Percentiles rank a stretch among this genome's conserved stretches.
phyloP scores from a whole-genome alignment of 2,113 vertebrate species.

The Larimichthys crocea region DNA sequence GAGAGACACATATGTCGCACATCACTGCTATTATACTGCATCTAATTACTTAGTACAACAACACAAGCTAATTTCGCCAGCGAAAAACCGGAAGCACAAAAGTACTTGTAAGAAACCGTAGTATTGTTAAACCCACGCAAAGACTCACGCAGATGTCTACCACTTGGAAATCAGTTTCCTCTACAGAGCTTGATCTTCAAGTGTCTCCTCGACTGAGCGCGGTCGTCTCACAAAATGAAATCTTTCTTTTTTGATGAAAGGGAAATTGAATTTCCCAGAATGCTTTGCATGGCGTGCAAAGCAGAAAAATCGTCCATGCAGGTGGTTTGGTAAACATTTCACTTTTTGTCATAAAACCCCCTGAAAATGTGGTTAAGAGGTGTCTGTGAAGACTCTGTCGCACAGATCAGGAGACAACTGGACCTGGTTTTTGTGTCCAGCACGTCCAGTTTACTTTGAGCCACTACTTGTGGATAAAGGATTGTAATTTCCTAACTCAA shows the following conservation, averaged over 20 bases:
- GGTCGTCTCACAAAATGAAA: constrained; percentile 53
- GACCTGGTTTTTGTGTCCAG: background rate
- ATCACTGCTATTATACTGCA: background rate
- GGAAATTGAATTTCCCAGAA: constrained; percentile 58
- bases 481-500: background rate
- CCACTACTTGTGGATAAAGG: background rate
- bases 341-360: constrained; percentile 36
- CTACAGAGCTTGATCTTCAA: constrained; percentile 56
- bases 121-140: background rate
- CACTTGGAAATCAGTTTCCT: constrained; percentile 28
- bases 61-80: background rate
- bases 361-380: background rate
- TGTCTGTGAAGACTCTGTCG: background rate
- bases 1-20: too few relatives aligned
- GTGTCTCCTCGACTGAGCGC: constrained; percentile 37
- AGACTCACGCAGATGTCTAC: background rate
- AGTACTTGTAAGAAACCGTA: background rate
- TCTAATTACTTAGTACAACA: background rate
- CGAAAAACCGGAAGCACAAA: background rate
- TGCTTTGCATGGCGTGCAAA: constrained; percentile 34
- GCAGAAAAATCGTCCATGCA: background rate
- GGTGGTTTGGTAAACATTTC: constrained; percentile 54
- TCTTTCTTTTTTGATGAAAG: constrained; percentile 58
- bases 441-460: constrained; percentile 2
- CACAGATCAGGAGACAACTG: background rate